phyloP scores from a whole-genome alignment of 2,888 invertebrate species.

The Trachelus troglodyta region DNA sequence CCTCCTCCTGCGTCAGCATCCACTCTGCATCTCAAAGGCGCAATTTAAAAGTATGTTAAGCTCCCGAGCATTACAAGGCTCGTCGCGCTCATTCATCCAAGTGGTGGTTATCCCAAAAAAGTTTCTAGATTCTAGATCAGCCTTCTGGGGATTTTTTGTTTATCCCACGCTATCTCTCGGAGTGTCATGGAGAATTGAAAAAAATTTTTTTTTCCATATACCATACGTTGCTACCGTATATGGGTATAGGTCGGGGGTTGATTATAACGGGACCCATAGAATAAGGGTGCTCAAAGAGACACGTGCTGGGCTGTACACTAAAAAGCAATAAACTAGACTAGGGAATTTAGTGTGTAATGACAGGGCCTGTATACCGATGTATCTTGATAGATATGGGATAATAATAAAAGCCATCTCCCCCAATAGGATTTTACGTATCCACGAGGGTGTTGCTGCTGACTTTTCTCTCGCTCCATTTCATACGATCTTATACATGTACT shows the following conservation, averaged over 20 bases:
- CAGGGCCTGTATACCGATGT: constrained; percentile 48
- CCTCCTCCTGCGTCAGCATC: constrained; percentile 26
- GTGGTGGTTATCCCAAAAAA: no score
- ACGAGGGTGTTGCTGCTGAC: no score
- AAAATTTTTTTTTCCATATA: no score
- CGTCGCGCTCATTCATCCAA: not conserved
- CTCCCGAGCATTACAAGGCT: not conserved
- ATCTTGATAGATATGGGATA: constrained; percentile 35
- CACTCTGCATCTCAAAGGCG: constrained; percentile 63
- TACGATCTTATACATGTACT: no score
- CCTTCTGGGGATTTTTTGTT: not conserved
- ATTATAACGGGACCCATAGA: not conserved
- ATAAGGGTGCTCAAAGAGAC: constrained; percentile 22
- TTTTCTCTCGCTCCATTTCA: no score
- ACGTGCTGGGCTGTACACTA: constrained; percentile 54
- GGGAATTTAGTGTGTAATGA: constrained; percentile 44
- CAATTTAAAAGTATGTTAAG: constrained; percentile 61
- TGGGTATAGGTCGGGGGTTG: no score
- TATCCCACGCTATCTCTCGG: not conserved
- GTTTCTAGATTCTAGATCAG: not conserved
- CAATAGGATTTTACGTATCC: constrained; percentile 21
- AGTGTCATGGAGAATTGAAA: no score
- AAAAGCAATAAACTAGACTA: constrained; percentile 58
- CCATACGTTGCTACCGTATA: no score
- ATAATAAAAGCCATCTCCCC: constrained; percentile 48